phyloP scores from a whole-genome alignment of 2,888 invertebrate species.

The Lamellibrachia columna region DNA sequence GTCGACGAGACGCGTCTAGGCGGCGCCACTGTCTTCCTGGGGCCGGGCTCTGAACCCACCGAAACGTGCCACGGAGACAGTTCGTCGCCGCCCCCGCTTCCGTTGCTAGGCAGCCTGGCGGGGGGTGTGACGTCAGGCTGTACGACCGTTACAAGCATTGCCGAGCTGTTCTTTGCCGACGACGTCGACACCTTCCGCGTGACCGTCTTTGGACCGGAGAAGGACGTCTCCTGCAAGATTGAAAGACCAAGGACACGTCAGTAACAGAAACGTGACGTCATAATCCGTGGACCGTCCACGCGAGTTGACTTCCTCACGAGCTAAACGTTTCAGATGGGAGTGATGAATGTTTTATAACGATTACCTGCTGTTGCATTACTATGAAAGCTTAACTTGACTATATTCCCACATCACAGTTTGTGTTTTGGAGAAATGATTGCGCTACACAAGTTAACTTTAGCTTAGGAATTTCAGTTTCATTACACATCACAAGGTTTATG shows the following conservation, averaged over 20 bases:
- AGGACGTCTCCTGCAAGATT: slow-evolving; percentile 50
- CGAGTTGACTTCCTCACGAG: neutral
- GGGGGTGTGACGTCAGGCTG: slow-evolving; percentile 25
- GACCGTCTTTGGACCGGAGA: slow-evolving; percentile 49
- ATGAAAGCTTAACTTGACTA: neutral
- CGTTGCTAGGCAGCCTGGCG: neutral
- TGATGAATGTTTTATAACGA: neutral
- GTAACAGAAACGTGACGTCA: neutral
- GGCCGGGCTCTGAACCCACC: neutral
- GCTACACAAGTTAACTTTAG: no score
- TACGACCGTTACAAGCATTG: neutral
- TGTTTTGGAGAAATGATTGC: no score
- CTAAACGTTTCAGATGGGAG: neutral
- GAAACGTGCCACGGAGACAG: slow-evolving; percentile 49
- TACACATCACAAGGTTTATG: neutral
- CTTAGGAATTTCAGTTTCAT: no score
- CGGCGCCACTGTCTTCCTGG: slow-evolving; percentile 8
- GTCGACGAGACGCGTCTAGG: slow-evolving; percentile 34
- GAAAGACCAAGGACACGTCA: neutral
- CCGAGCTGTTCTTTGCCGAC: slow-evolving; percentile 32
- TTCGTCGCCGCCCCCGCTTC: slow-evolving; percentile 36
- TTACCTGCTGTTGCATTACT: neutral
- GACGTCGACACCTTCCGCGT: slow-evolving; percentile 46
- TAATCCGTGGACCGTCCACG: neutral
- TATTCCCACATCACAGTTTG: no score